Evolutionary conservation across 2,888 invertebrate species (phyloP).

Genomic region (Eupithecia subfuscata): DNA sequence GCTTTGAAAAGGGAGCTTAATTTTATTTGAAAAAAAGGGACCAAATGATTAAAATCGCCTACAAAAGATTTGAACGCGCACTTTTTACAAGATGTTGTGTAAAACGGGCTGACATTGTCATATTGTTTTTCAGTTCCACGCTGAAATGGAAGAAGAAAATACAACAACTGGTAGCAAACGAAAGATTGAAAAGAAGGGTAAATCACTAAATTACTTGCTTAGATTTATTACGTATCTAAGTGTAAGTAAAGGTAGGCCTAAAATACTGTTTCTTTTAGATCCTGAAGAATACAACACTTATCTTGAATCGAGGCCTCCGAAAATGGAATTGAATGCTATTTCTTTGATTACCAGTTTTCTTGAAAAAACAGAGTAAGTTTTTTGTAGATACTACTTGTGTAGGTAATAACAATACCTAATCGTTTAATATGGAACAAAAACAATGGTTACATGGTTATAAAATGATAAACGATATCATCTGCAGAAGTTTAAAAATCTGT

Average conservation of each 20-base stretch:
- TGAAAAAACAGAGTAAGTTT: conserved; percentile 81
- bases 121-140: conserved; percentile 85
- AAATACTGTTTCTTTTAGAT: conserved; percentile 58
- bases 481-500: no score
- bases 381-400: not conserved
- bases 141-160: conserved; percentile 84
- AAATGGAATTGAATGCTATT: conserved; percentile 88
- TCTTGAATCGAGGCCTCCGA: conserved; percentile 85
- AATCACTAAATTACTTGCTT: not conserved
- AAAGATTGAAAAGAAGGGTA: conserved; percentile 67
- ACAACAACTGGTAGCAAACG: conserved; percentile 45
- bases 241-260: not conserved
- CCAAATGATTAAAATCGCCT: not conserved
- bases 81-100: not conserved
- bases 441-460: no score
- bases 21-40: conserved; percentile 26
- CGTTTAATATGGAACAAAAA: no score
- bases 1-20: conserved; percentile 10
- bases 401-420: no score
- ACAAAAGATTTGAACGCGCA: conserved; percentile 10
- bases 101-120: conserved; percentile 11
- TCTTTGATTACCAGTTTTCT: conserved; percentile 84
- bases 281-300: conserved; percentile 86
- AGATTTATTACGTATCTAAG: not conserved
- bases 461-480: no score